These are phyloP conservation scores for Ephestia elutella DNA, from an alignment of 1,140 invertebrate species.

Conservation along the genomic window DNA sequence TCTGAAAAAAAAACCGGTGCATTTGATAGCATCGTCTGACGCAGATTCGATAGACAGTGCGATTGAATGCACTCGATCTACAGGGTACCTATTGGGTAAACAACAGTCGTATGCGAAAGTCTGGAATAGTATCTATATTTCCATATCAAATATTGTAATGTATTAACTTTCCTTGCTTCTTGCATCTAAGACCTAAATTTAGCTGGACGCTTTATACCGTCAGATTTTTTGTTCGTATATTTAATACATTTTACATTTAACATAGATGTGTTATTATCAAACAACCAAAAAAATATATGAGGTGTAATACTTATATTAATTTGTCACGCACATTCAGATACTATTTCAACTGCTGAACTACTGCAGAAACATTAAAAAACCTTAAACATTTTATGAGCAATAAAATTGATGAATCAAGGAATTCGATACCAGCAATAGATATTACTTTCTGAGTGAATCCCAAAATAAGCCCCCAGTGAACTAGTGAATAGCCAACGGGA, in stretches of 20 bases:
- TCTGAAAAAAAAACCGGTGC: neutral
- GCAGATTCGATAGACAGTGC: constrained; percentile 26
- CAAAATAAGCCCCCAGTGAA: constrained; percentile 16
- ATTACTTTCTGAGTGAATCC: constrained; percentile 6
- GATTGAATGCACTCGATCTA: constrained; percentile 56
- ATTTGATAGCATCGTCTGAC: constrained; percentile 24
- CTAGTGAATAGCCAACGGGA: constrained; percentile 49
- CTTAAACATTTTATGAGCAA: neutral
- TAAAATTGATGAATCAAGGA: neutral
- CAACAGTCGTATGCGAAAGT: neutral
- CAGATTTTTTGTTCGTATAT: too few relatives aligned
- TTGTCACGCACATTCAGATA: too few relatives aligned
- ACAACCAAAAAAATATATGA: too few relatives aligned
- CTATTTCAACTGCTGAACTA: too few relatives aligned
- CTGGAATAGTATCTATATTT: neutral
- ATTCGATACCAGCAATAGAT: neutral
- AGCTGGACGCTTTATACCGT: too few relatives aligned
- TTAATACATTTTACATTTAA: too few relatives aligned
- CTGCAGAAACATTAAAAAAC: too few relatives aligned
- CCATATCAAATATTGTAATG: too few relatives aligned
- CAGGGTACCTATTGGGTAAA: constrained; percentile 30
- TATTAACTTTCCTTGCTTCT: too few relatives aligned
- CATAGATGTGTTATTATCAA: too few relatives aligned
- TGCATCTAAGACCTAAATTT: too few relatives aligned
- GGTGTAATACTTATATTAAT: too few relatives aligned